Conservation (phyloP, 2,797 vertebrate species). For the Amblyopsis hoosieri region DNA sequence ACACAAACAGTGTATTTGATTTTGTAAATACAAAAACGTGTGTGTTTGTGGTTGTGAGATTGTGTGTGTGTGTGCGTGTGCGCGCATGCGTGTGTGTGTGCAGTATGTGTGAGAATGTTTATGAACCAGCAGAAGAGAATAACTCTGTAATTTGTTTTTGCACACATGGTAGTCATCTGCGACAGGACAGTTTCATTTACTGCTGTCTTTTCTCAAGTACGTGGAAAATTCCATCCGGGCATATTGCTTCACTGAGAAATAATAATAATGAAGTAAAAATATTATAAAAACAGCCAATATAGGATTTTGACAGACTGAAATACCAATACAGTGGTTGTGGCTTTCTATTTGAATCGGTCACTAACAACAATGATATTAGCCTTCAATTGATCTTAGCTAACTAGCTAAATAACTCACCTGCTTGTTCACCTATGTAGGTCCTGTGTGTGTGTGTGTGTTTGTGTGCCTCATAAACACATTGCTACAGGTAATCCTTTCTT, state of each 20-base stretch:
- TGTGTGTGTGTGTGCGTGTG: neutral
- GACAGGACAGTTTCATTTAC: constrained; percentile 69
- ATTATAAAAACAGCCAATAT: constrained; percentile 48
- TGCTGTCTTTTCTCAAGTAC: constrained; percentile 67
- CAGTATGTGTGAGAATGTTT: constrained; percentile 71
- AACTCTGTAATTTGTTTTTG: constrained; percentile 69
- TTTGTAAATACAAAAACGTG: neutral
- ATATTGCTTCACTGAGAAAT: constrained; percentile 49
- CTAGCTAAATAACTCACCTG: too few species aligned
- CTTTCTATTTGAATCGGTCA: constrained; percentile 9
- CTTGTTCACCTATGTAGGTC: too few species aligned
- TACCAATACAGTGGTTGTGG: constrained; percentile 4
- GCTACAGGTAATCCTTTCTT: constrained; percentile 36
- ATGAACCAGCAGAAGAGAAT: constrained; percentile 67
- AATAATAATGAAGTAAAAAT: constrained; percentile 41
- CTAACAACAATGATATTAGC: neutral
- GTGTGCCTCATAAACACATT: constrained; percentile 19
- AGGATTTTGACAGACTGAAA: constrained; percentile 22
- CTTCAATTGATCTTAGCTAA: neutral
- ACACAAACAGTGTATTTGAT: neutral
- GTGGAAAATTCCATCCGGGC: constrained; percentile 63
- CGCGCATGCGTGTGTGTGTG: constrained; percentile 12
- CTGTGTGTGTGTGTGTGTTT: neutral
- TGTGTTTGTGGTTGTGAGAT: constrained; percentile 3
- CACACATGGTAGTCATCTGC: constrained; percentile 75